Base-by-base conservation (phyloP, 2,888 invertebrate species). In the Ennomos fuscantarius region DNA sequence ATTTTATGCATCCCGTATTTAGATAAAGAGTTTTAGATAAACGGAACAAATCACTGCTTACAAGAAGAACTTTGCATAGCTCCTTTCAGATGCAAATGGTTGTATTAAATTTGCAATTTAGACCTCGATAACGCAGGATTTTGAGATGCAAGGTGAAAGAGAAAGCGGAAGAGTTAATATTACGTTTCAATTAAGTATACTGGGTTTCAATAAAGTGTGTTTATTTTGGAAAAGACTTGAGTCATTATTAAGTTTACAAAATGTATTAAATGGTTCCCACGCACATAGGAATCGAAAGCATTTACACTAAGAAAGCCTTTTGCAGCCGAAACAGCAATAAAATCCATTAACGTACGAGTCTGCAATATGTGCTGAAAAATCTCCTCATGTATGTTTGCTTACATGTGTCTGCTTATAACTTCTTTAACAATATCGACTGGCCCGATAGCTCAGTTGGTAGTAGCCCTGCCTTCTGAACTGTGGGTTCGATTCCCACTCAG, bases 61-160 rank as follows among this genome's bases (percentile, higher is more conserved):
- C 79, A 83, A 86, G 86, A 84, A 85, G 82, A 76, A 75, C 78
- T 82, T 80, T 81, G 80, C 84, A 83, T 80, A 78, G 81, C 86
- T 82, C 80, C 87, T 91, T 90, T 90, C 82, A 84, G 78, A 92
- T 90, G 91, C 89, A 90, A 91, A 92, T 91, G 74, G 83, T 81
- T 86, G 87, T 88, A 89, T 91, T 89, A 89, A 89, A 89, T 91
- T 89, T 88, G 88, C 89, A 89, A 87, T 91, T 89, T 88, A 84
- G 84, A 86, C 84, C 81, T 80, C 79, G 86, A 87, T 86, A 86
- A 83, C 78, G 76, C 75, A 73, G 69, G 65, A 62, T 49, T 50
- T 56, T 67, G 37, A 66, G 75, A 76, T 67, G 39, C 60, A 82
- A 79, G 69, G 49, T 32, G 70, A 1, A 66, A 72, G 68, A 62